phyloP scores from a whole-genome alignment of 1,140 invertebrate genomes.

The Drosophila ercepeae region DNA sequence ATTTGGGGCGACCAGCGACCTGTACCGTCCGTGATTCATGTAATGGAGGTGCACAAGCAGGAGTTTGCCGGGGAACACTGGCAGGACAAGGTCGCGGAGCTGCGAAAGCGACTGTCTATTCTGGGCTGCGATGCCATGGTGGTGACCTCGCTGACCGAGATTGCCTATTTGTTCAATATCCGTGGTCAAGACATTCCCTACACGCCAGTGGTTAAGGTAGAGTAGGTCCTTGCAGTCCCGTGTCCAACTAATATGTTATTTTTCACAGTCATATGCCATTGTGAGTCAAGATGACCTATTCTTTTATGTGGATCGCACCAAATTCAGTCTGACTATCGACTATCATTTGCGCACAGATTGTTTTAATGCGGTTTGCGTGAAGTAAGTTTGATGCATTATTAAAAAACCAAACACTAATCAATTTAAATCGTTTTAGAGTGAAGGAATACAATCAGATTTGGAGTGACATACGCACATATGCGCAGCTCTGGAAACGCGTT shows the following conservation, averaged over 20 bases:
- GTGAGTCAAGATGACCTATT: conserved; percentile 87
- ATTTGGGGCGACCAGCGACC: conserved; percentile 90
- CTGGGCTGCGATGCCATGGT: conserved; percentile 90
- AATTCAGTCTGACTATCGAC: conserved; percentile 85
- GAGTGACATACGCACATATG: conserved; percentile 88
- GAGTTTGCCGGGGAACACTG: conserved; percentile 85
- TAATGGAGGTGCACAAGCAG: conserved; percentile 85
- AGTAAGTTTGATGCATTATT: conserved; percentile 84
- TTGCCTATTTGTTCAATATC: conserved; percentile 98
- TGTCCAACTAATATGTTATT: background rate
- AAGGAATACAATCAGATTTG: conserved; percentile 89
- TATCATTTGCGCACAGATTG: conserved; percentile 86
- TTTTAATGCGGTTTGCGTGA: conserved; percentile 87
- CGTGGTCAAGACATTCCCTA: conserved; percentile 95
- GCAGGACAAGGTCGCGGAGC: conserved; percentile 89
- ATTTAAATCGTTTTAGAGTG: conserved; percentile 84
- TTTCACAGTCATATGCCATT: conserved; percentile 88
- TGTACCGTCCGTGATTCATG: conserved; percentile 83
- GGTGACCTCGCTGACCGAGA: conserved; percentile 95
- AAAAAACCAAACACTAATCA: background rate
- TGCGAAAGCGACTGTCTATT: conserved; percentile 88
- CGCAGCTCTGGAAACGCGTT: conserved; percentile 88
- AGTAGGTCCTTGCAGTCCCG: background rate
- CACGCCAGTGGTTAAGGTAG: conserved; percentile 89
- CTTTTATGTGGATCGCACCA: conserved; percentile 87